phyloP scores from a whole-genome alignment of 2,113 vertebrate genomes.

The Coptodon rendalli region DNA sequence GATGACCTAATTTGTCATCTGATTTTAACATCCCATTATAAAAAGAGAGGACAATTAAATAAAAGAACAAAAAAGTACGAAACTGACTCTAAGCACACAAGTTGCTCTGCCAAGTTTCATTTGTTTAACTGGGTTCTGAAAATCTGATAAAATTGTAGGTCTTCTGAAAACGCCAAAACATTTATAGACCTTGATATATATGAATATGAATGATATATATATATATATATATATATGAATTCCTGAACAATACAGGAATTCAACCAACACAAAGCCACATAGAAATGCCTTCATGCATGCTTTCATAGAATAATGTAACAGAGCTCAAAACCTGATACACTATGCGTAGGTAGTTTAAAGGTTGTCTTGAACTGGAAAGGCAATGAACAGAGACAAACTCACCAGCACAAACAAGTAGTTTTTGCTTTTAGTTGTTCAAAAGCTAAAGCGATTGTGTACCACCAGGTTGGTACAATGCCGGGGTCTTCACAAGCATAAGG shows the following conservation, averaged over 20 bases:
- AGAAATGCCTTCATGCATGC: not conserved
- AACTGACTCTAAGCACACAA: not conserved
- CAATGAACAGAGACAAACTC: not conserved
- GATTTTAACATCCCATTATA: not conserved
- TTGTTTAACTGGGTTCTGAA: not conserved
- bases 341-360: not conserved
- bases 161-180: not conserved
- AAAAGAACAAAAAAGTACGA: not conserved
- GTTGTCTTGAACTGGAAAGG: not conserved
- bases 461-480: not conserved
- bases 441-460: not conserved
- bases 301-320: not conserved
- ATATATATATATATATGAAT: not conserved
- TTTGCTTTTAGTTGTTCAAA: not conserved
- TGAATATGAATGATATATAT: rapidly evolving
- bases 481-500: not conserved
- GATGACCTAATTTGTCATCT: not conserved
- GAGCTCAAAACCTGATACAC: not conserved
- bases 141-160: not conserved
- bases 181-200: not conserved
- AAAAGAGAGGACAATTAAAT: not conserved
- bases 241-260: not conserved
- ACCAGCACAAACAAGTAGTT: not conserved
- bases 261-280: not conserved
- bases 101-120: not conserved